Percentiles rank a stretch among this genome's conserved stretches.
These are phyloP conservation scores for Tupaia tana DNA, from an alignment of 2,113 vertebrate species.

Conservation along the genomic window DNA sequence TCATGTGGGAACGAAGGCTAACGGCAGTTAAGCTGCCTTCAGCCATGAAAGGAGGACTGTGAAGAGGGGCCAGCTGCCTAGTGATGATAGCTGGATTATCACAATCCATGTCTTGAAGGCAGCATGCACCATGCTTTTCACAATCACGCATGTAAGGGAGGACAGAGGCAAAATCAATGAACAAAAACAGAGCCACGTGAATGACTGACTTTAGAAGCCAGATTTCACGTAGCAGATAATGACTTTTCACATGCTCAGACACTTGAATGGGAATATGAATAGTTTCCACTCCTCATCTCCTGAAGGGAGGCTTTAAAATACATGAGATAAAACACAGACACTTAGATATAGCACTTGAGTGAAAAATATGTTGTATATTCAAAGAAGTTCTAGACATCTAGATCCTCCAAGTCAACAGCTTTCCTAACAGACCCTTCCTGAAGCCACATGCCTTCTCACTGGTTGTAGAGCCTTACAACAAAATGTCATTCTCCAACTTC, in stretches of 20 bases:
- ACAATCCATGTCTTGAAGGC: background rate
- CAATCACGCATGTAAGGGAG: background rate
- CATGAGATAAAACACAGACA: background rate
- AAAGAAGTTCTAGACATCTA: background rate
- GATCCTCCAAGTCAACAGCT: background rate
- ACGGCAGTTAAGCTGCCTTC: background rate
- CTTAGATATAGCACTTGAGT: background rate
- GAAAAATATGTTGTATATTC: background rate
- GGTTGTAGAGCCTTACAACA: background rate
- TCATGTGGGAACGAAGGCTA: background rate
- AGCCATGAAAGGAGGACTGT: background rate
- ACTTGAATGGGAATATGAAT: background rate
- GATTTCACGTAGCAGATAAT: background rate
- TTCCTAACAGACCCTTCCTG: background rate
- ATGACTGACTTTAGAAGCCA: background rate
- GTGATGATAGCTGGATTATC: background rate
- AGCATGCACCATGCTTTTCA: background rate
- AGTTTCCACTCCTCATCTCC: background rate
- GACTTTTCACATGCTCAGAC: background rate
- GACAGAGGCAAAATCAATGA: background rate
- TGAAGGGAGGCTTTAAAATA: background rate
- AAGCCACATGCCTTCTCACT: background rate
- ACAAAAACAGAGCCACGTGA: background rate
- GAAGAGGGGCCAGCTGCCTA: background rate
- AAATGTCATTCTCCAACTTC: background rate